A percentile compares a stretch with the other conserved stretches of the same genome.
Conservation (phyloP, 2,113 vertebrate genomes). For the Oxygymnocypris stewartii region DNA sequence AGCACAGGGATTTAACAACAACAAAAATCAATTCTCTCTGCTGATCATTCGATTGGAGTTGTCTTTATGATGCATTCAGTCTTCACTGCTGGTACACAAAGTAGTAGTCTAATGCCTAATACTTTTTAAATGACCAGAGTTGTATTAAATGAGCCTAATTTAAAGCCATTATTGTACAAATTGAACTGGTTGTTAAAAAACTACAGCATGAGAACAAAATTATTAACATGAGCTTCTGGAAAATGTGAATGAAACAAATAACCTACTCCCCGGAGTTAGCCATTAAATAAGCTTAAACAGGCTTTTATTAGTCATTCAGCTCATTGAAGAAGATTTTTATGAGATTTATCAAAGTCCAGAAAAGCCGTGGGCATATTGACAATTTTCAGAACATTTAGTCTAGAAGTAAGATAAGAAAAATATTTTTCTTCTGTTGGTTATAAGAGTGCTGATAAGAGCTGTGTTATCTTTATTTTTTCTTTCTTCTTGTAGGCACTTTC, state of each 20-base stretch:
- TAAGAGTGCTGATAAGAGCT: not conserved
- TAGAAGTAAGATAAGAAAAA: not conserved
- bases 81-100: conserved; percentile 28
- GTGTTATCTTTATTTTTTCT: not conserved
- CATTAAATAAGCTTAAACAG: not conserved
- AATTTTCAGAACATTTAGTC: not conserved
- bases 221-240: not conserved
- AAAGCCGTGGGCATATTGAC: conserved; percentile 6
- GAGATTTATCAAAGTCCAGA: conserved; percentile 1
- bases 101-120: conserved; percentile 11
- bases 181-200: conserved; percentile 27
- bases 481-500: conserved; percentile 79
- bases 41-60: conserved; percentile 22
- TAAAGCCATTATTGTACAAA: conserved; percentile 37
- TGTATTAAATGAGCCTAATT: conserved; percentile 34
- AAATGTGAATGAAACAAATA: conserved; percentile 43
- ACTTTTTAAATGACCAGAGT: conserved; percentile 21
- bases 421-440: not conserved
- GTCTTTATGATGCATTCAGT: conserved; percentile 38
- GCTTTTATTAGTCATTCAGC: conserved; percentile 2
- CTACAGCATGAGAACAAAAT: conserved; percentile 2
- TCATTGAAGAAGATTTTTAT: not conserved
- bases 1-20: conserved; percentile 6
- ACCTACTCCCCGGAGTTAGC: not conserved
- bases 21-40: conserved; percentile 32